Evolutionary conservation across 2,888 invertebrate genomes (phyloP).

Genomic region (Himalopsyche kuldschensis): DNA sequence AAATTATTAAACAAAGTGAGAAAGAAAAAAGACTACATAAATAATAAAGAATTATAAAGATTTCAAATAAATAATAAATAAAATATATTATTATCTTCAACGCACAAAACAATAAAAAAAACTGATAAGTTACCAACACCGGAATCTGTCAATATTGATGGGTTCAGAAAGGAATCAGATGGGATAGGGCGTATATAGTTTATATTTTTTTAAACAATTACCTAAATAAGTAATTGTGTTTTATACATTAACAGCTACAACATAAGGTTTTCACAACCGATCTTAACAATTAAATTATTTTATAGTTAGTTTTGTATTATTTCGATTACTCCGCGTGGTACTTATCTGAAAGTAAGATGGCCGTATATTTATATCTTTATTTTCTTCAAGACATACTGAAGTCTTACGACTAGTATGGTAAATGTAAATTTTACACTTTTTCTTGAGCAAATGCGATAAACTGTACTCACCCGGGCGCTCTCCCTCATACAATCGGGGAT

Average conservation of each 20-base stretch:
- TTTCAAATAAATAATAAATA: constrained; percentile 52
- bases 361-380: no score
- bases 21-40: constrained; percentile 55
- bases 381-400: background rate
- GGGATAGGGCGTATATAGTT: background rate
- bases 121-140: constrained; percentile 49
- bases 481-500: no score
- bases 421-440: background rate
- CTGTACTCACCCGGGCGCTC: no score
- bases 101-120: constrained; percentile 47
- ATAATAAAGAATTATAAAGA: constrained; percentile 58
- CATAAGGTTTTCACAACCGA: background rate
- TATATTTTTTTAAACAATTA: background rate
- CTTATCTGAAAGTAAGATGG: background rate
- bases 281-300: background rate
- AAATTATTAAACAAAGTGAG: constrained; percentile 58
- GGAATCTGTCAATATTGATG: constrained; percentile 60
- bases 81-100: constrained; percentile 41
- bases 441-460: no score
- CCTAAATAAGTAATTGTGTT: background rate
- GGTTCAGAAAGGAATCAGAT: constrained; percentile 40
- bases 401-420: background rate
- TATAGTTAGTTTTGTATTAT: background rate
- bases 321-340: background rate
- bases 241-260: background rate